Conservation (phyloP, 2,113 vertebrate genomes). For the Hypomesus transpacificus region DNA sequence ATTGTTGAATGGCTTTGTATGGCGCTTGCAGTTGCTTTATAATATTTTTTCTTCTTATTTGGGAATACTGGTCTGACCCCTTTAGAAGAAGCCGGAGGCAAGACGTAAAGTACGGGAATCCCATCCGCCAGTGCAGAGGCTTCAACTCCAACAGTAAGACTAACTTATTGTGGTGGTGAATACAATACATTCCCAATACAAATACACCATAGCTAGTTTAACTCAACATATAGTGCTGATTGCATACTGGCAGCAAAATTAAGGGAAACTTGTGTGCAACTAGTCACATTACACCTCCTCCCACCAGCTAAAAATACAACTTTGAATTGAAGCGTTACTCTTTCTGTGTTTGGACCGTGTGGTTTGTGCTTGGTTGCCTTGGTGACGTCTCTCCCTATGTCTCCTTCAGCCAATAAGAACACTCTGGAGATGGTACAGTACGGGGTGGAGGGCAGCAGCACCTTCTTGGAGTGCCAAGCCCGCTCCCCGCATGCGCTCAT, state of each 20-base stretch:
- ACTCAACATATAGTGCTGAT: too few species aligned
- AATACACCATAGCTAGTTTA: too few species aligned
- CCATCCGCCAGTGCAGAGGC: slow-evolving; percentile 78
- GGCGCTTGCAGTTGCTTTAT: slow-evolving; percentile 65
- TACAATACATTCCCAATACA: neutral
- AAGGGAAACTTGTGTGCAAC: too few species aligned
- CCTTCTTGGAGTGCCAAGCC: slow-evolving; percentile 96
- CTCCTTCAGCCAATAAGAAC: slow-evolving; percentile 86
- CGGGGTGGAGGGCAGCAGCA: slow-evolving; percentile 90
- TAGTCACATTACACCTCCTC: too few species aligned
- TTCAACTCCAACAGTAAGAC: slow-evolving; percentile 78
- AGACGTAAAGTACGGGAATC: slow-evolving; percentile 81
- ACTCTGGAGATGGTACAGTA: slow-evolving; percentile 89
- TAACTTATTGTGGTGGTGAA: neutral
- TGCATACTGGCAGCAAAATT: too few species aligned
- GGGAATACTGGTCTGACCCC: slow-evolving; percentile 67
- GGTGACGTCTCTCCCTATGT: slow-evolving; percentile 33
- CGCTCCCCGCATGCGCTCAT: slow-evolving; percentile 88
- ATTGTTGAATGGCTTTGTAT: slow-evolving; percentile 57
- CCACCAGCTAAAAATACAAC: too few species aligned
- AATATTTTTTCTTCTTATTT: slow-evolving; percentile 62
- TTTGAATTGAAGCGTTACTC: neutral
- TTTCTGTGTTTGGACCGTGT: neutral
- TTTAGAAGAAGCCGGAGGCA: slow-evolving; percentile 80
- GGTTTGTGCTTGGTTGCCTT: slow-evolving; percentile 50